Evolutionary conservation across 2,113 vertebrate species (phyloP).

Genomic region (Ctenodactylus gundi): DNA sequence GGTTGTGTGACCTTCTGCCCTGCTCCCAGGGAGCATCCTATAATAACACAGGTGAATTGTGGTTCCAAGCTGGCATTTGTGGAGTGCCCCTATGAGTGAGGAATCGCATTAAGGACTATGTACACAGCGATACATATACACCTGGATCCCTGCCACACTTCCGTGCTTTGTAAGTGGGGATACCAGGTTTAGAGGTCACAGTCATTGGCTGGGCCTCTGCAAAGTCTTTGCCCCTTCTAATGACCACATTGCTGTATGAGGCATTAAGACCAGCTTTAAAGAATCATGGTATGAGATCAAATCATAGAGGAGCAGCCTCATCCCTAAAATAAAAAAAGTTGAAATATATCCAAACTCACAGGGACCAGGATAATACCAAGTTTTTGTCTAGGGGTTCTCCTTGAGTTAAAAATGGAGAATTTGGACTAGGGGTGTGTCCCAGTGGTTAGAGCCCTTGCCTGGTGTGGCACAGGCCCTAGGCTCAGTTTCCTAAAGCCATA

Average conservation of each 20-base stretch:
- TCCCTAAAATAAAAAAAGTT: background rate
- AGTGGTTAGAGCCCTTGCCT: no score
- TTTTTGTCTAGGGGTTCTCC: background rate
- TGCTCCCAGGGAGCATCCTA: background rate
- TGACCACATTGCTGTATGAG: background rate
- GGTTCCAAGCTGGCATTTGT: background rate
- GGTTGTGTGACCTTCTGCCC: background rate
- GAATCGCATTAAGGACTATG: fast-evolving
- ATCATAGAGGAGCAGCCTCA: background rate
- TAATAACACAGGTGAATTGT: background rate
- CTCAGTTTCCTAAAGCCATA: no score
- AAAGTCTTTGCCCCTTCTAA: background rate
- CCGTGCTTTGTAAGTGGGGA: background rate
- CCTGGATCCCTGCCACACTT: no score
- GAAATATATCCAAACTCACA: background rate
- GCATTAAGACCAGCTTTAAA: background rate
- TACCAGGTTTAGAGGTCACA: background rate
- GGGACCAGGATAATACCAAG: background rate
- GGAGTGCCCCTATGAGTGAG: background rate
- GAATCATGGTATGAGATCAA: background rate
- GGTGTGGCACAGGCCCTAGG: no score
- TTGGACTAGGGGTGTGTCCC: no score
- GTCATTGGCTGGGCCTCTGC: background rate
- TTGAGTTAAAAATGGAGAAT: background rate
- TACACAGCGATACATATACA: no score